Base-by-base conservation (phyloP, 2,113 vertebrate genomes). In the Caracal caracal region DNA sequence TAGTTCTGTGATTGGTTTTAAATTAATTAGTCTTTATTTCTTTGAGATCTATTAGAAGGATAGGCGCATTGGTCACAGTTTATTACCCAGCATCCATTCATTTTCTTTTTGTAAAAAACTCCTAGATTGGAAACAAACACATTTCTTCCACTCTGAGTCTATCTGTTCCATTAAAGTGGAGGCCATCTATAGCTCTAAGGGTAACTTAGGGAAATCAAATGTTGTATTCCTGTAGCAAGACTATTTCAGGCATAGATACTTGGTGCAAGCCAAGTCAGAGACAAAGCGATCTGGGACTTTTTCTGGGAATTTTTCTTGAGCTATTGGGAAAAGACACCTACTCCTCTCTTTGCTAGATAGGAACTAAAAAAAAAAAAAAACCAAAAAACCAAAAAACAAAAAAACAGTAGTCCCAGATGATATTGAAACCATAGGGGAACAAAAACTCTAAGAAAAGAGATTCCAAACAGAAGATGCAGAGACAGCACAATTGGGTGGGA, bases 1-100 rank as follows among this genome's bases (percentile, higher is more conserved):
- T 11, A 43, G 35, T 63, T 73, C 49, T 91, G 28, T 78, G n/a
- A 79, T 10, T 86, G 24, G 71, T 94, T 68, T 30, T 33, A 91
- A 96, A 88, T 93, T 59, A 80, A 95, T 43, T 78, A 71, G n/a
- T 85, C 11, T 49, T 56, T 87, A 49, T 79, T 40, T 59, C n/a
- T 49, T 93, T 53, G 49, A 73, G 61, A 40, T 89, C 47, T 71
- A 61, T 78, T 35, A 66, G n/a, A 88, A 91, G 73, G 16, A 30
- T 11, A 84, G 13, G 11, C 61, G 1, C 33, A 83, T 40, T 75
- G 24, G 47, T 75, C 26, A 68, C 10, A 16, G 26, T 75, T 49
- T 88, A 33, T 84, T 93, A 51, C 13, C 22, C 20, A 47, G 9
- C 4, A 93, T 66, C 3, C 10, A 15, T 63, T 93, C 10, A 86